These are phyloP conservation scores for Anomalospiza imberbis DNA, from an alignment of 2,797 vertebrate species.

Conservation along the genomic window DNA sequence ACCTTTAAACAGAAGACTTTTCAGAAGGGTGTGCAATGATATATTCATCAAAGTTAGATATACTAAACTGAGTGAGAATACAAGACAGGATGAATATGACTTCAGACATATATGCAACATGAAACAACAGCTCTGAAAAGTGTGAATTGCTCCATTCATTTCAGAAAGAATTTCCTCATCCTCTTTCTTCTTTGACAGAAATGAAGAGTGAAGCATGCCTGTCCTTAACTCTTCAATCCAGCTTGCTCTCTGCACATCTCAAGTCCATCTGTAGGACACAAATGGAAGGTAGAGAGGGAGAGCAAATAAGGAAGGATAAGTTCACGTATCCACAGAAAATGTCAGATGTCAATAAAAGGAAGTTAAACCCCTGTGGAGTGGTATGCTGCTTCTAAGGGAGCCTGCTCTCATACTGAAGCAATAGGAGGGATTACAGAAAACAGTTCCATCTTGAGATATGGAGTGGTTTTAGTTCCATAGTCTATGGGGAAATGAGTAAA, in stretches of 20 bases:
- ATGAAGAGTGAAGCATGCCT: not conserved
- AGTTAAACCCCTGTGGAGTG: not conserved
- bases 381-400: not conserved
- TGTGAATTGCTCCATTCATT: not conserved
- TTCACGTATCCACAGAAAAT: not conserved
- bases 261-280: not conserved
- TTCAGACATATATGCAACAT: not conserved
- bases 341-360: not conserved
- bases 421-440: not conserved
- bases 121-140: not conserved
- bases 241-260: not conserved
- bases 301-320: not conserved
- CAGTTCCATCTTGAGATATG: not conserved
- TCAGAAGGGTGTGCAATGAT: conserved; percentile 8
- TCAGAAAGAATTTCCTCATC: not conserved
- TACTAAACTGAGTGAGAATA: not conserved
- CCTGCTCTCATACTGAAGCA: not conserved
- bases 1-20: conserved; percentile 20
- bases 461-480: not conserved
- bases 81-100: not conserved
- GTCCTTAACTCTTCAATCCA: not conserved
- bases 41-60: not conserved
- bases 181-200: not conserved
- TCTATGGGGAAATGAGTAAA: not conserved
- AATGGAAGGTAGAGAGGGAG: not conserved